Conservation (phyloP, 2,888 invertebrate species). For the Dinocampus coccinellae region DNA sequence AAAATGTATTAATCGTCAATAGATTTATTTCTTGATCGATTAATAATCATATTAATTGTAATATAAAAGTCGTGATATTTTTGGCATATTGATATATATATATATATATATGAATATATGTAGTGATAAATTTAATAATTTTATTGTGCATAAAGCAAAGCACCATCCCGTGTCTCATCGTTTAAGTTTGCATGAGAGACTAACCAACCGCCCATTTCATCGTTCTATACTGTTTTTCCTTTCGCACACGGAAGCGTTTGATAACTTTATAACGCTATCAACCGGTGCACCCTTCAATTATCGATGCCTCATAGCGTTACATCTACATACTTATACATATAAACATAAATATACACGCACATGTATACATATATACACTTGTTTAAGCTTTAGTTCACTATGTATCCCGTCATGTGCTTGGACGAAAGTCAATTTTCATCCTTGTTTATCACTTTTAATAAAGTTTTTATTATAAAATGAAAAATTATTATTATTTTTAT, state of each 20-base stretch:
- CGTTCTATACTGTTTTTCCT: neutral
- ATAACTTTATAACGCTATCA: conserved; percentile 26
- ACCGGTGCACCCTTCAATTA: conserved; percentile 24
- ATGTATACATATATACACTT: no score
- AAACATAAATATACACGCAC: neutral
- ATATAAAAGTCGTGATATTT: no score
- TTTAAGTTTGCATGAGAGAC: conserved; percentile 26
- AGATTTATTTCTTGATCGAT: no score
- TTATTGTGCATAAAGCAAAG: conserved; percentile 9
- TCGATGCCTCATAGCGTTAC: conserved; percentile 18
- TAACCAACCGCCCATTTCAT: neutral
- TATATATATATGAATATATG: neutral
- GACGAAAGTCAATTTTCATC: neutral
- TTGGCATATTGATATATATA: neutral
- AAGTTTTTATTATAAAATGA: neutral
- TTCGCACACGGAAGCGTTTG: conserved; percentile 23
- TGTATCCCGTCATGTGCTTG: no score
- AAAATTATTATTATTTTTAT: neutral
- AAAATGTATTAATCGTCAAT: no score
- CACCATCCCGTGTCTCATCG: neutral
- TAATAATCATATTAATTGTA: no score
- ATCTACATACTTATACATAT: neutral
- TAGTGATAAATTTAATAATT: conserved; percentile 8
- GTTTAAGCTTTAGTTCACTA: no score
- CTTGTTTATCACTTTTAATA: neutral